Evolutionary conservation across 2,888 invertebrate genomes (phyloP).

Genomic region (Drosophila nigricruria): DNA sequence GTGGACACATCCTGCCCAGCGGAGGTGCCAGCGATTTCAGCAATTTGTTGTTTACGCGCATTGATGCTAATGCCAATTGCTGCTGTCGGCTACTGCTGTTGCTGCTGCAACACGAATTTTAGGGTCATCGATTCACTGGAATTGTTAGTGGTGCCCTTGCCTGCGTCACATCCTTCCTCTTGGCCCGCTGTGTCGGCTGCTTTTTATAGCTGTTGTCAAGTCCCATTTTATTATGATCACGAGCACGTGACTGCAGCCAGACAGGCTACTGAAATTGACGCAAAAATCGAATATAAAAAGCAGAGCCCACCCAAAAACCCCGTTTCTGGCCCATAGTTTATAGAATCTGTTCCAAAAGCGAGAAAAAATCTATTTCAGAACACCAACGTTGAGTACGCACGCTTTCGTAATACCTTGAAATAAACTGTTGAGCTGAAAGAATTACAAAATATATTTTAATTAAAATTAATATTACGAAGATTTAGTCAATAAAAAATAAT

Average conservation of each 20-base stretch:
- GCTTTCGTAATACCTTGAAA: not conserved
- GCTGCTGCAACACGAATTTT: conserved; percentile 49
- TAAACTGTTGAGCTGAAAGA: too few relatives aligned
- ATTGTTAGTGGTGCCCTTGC: conserved; percentile 28
- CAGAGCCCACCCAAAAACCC: conserved; percentile 6
- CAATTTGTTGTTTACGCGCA: conserved; percentile 68
- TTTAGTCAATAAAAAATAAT: too few relatives aligned
- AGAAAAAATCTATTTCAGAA: conserved; percentile 4
- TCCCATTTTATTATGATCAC: conserved; percentile 65
- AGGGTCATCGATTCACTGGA: conserved; percentile 60
- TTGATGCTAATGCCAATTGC: conserved; percentile 64
- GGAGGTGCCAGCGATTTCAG: conserved; percentile 58
- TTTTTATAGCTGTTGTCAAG: conserved; percentile 66
- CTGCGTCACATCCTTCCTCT: conserved; percentile 1
- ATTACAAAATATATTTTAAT: too few relatives aligned
- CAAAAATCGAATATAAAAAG: conserved; percentile 37
- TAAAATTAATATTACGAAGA: too few relatives aligned
- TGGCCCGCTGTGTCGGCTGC: conserved; percentile 28
- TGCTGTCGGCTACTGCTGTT: conserved; percentile 14
- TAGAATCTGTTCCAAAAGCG: conserved; percentile 13
- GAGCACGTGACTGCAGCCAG: conserved; percentile 63
- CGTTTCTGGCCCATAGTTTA: conserved; percentile 22
- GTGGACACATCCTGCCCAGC: conserved; percentile 53
- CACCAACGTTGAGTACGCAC: not conserved
- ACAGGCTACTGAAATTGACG: conserved; percentile 40